These are phyloP conservation scores for Hiodon alosoides DNA, from an alignment of 2,113 vertebrate genomes.

Conservation along the genomic window DNA sequence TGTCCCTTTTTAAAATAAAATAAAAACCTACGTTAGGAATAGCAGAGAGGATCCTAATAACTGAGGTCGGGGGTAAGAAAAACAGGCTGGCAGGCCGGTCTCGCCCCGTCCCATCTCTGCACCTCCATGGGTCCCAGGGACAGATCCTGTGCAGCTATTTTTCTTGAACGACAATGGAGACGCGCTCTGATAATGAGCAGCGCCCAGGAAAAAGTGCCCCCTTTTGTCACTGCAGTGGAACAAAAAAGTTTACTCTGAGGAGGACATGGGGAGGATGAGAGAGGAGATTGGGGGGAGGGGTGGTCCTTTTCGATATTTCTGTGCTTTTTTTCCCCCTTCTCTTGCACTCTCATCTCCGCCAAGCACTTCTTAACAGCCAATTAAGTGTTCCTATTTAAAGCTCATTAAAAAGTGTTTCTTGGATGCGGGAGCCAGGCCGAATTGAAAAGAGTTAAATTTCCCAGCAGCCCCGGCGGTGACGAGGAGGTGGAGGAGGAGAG, in stretches of 20 bases:
- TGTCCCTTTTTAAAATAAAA: conserved; percentile 29
- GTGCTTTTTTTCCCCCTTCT: conserved; percentile 23
- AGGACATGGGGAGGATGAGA: conserved; percentile 7
- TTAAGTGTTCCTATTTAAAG: conserved; percentile 35
- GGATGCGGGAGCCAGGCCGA: conserved; percentile 36
- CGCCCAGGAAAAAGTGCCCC: conserved; percentile 24
- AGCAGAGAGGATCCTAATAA: conserved; percentile 39
- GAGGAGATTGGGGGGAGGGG: background rate
- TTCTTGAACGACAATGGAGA: conserved; percentile 15
- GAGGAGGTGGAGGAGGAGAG: conserved; percentile 68
- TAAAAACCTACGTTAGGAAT: conserved; percentile 39
- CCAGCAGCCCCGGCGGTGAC: conserved; percentile 73
- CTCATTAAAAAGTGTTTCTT: conserved; percentile 38
- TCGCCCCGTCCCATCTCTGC: conserved; percentile 20
- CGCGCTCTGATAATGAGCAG: conserved; percentile 17
- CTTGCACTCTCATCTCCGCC: conserved; percentile 6
- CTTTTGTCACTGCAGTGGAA: conserved; percentile 17
- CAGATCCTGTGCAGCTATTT: conserved; percentile 13
- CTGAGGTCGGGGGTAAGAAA: conserved; percentile 15
- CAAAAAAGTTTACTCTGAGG: conserved; percentile 31
- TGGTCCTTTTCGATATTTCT: conserved; percentile 12
- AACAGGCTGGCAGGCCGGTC: background rate
- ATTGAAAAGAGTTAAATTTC: conserved; percentile 76
- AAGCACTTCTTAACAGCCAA: conserved; percentile 31
- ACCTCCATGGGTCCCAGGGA: conserved; percentile 1